Evolutionary conservation across 1,140 invertebrate species (phyloP).

Genomic region (Melanaphis sacchari): DNA sequence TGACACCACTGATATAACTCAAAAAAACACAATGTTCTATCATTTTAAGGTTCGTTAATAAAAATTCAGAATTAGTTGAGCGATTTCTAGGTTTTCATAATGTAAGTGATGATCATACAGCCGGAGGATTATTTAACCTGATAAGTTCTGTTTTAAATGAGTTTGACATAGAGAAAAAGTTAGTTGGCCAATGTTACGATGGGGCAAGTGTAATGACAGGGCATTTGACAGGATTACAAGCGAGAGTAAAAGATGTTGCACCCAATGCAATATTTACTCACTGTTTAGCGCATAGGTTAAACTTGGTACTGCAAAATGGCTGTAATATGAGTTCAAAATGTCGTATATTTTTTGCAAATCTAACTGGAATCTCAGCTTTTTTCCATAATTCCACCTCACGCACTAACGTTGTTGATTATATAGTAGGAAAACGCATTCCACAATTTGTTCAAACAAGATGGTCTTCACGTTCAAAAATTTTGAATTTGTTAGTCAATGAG

Average conservation of each 20-base stretch:
- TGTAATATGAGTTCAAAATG: not conserved
- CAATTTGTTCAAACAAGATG: too few species aligned
- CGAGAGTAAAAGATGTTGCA: not conserved
- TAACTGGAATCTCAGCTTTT: not conserved
- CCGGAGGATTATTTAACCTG: not conserved
- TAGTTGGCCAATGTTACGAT: not conserved
- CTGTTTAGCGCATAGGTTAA: not conserved
- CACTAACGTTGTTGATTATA: not conserved
- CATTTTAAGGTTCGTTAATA: not conserved
- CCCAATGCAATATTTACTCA: not conserved
- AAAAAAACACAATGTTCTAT: constrained; percentile 1
- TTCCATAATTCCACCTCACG: not conserved
- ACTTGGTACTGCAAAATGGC: constrained; percentile 4
- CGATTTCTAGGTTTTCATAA: not conserved
- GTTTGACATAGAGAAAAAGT: not conserved
- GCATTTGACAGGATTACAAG: not conserved
- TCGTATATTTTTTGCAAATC: not conserved
- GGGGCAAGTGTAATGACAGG: not conserved
- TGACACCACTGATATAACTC: not conserved
- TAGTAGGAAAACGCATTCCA: too few species aligned
- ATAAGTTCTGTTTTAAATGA: not conserved
- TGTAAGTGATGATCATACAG: not conserved
- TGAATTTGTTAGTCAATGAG: too few species aligned
- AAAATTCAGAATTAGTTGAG: not conserved
- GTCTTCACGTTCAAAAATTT: too few species aligned